Evolutionary conservation across 2,113 vertebrate species (phyloP), one percentile per base, ranked within the genome.

Genomic region (Siniperca knerii): DNA sequence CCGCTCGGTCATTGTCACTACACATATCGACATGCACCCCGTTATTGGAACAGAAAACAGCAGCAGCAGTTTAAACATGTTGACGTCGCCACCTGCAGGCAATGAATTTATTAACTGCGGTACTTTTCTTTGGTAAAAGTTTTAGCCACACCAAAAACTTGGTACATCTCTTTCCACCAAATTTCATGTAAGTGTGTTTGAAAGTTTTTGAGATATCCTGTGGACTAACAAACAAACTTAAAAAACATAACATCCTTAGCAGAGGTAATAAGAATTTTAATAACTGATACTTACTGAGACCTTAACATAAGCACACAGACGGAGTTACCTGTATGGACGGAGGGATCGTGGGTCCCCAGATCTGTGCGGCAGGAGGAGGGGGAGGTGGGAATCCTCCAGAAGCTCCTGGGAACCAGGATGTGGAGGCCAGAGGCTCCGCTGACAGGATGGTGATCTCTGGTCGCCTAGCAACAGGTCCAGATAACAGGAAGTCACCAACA

Each of bases 361-460:
- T 94, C 86, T 96, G 94, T 69, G 96, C 94, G 11, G 96, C 90
- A 0, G 97, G 96, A 68, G 97, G 90, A 4, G 97, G 95, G n/a
- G 97, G 94, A 52, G 95, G 94, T 21, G 93, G 96, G 87, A 96
- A 95, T 6, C 94, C 92, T 40, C 86, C 96, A 42, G 93, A 79
- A n/a, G 94, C 94, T 74, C 97, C 97, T 1, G 97, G 96, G 89
- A 98, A 98, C 98, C 97, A 99, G 60, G 97, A 95, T 3, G 96
- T 94, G 8, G 96, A 94, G 48, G 97, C 92, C 84, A 99, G 95
- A 0, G 98, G 98, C 90, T 99, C 98, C 2, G 97, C 98, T 15
- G 98, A 98, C 88, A 99, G 96, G 87, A 99, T 98, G 89, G 98
- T 99, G 94, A 99, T 99, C 95, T 99, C 97, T 18, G 98, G 98